Conservation (phyloP, 2,113 vertebrate genomes). For the Chloroceryle aenea region DNA sequence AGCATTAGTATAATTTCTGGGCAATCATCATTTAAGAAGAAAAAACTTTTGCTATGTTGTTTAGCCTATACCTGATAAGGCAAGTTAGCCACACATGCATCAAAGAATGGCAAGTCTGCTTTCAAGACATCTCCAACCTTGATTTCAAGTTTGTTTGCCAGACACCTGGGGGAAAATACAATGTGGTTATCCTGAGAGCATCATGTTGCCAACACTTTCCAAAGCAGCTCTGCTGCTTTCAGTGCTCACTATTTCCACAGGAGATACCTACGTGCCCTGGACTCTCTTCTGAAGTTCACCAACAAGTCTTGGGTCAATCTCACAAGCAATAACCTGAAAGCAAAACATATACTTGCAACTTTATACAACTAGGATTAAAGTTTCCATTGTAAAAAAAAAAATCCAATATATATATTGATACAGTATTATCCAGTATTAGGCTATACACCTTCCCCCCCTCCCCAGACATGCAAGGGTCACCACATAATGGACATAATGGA, state of each 20-base stretch:
- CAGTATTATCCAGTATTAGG: rapidly evolving
- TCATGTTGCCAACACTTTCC: rapidly evolving
- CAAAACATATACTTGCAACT: neutral
- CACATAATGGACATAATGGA: rapidly evolving
- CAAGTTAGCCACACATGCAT: conserved; percentile 95
- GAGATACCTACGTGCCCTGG: conserved; percentile 91
- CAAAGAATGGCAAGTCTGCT: conserved; percentile 94
- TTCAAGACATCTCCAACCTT: conserved; percentile 93
- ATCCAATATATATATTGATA: neutral
- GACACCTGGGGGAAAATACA: conserved; percentile 29
- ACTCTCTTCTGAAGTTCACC: conserved; percentile 98
- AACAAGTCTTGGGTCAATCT: conserved; percentile 92
- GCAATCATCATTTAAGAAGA: neutral
- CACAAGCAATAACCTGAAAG: conserved; percentile 93
- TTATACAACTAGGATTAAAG: neutral
- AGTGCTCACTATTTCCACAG: rapidly evolving
- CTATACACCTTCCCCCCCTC: neutral
- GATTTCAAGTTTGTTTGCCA: conserved; percentile 93
- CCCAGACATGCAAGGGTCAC: neutral
- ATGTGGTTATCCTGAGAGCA: neutral
- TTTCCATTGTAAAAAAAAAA: neutral
- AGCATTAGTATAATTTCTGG: neutral
- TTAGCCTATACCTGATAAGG: conserved; percentile 89
- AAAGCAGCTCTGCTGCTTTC: neutral
- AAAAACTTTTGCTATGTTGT: neutral